Evolutionary conservation across 2,797 vertebrate genomes (phyloP).

Genomic region (Micrastur ruficollis): DNA sequence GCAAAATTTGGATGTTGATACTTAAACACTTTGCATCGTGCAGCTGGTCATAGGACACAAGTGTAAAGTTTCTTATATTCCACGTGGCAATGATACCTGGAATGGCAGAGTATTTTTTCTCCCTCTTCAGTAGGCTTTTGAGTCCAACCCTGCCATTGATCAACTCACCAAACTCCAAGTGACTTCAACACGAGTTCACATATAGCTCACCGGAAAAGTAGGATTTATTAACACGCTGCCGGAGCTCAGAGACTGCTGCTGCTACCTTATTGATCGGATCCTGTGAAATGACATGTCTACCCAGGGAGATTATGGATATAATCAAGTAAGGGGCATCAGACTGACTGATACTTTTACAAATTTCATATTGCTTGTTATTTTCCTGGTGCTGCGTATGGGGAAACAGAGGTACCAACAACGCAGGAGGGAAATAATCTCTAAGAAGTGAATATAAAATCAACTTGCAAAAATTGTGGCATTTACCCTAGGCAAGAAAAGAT

Average conservation of each 20-base stretch:
- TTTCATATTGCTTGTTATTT: slow-evolving; percentile 23
- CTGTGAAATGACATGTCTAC: neutral
- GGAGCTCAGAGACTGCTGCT: slow-evolving; percentile 11
- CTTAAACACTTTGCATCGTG: neutral
- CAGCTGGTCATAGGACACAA: neutral
- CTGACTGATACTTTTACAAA: neutral
- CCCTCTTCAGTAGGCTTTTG: neutral
- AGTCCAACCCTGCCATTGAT: slow-evolving; percentile 18
- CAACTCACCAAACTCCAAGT: slow-evolving; percentile 23
- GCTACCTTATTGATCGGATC: neutral
- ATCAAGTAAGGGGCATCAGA: neutral
- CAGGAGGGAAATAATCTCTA: neutral
- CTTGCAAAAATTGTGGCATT: neutral
- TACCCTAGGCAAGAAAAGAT: neutral
- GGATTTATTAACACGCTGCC: slow-evolving; percentile 44
- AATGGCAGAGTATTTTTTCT: neutral
- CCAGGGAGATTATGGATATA: neutral
- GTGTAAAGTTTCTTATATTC: neutral
- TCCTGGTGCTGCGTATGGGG: neutral
- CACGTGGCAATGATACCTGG: fast-evolving
- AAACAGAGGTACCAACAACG: neutral
- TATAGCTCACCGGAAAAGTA: slow-evolving; percentile 12
- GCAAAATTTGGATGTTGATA: neutral
- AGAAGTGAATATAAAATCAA: neutral
- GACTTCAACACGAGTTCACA: neutral